Percentiles rank a stretch among this genome's conserved stretches.
phyloP scores from a whole-genome alignment of 2,797 vertebrate species.

The Scleropages formosus region DNA sequence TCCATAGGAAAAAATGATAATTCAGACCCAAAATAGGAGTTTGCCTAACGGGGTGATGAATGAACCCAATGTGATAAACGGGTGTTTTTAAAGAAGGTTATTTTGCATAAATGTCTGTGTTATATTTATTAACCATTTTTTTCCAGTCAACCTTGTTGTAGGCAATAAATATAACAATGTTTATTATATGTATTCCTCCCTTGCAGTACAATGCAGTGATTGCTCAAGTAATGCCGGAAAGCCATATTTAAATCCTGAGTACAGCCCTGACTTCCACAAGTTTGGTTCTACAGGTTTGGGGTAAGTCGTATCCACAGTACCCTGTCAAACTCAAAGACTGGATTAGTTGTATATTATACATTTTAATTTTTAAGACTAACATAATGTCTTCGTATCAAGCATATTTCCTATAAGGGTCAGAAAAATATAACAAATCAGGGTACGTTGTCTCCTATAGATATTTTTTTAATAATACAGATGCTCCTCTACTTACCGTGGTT shows the following conservation, averaged over 20 bases:
- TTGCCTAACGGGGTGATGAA: no score
- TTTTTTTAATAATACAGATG: no score
- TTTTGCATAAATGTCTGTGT: background rate
- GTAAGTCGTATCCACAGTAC: constrained; percentile 28
- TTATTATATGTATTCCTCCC: background rate
- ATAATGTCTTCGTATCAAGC: background rate
- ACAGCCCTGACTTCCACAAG: constrained; percentile 49
- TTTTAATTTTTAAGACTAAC: background rate
- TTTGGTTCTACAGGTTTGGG: constrained; percentile 38
- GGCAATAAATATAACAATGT: background rate
- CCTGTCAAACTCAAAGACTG: no score
- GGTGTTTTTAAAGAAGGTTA: background rate
- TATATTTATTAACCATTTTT: background rate
- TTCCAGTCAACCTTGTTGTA: background rate
- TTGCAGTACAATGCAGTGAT: constrained; percentile 23
- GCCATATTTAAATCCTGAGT: constrained; percentile 47
- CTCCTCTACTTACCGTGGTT: no score
- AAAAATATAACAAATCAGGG: no score
- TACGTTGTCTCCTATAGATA: no score
- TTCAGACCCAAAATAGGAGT: no score
- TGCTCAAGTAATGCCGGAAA: constrained; percentile 27
- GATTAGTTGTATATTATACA: background rate
- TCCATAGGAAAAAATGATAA: no score
- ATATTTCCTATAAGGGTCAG: background rate
- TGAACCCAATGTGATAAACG: background rate